A percentile compares a stretch with the other conserved stretches of the same genome.
phyloP scores from a whole-genome alignment of 2,888 invertebrate genomes.

The Gymnoscelis rufifasciata region DNA sequence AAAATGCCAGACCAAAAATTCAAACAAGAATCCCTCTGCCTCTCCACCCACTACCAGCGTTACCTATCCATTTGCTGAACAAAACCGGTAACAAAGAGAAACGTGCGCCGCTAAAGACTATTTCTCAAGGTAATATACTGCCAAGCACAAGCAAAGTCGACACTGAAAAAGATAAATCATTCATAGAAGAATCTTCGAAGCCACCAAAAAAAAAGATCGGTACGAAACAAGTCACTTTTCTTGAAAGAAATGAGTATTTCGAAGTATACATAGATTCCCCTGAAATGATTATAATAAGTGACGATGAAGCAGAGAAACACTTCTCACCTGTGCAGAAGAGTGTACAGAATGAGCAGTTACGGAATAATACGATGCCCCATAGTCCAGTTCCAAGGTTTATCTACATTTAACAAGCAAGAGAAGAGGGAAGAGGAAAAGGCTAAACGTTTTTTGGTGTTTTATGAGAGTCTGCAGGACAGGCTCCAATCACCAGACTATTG shows the following conservation, averaged over 20 bases:
- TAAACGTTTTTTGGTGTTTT: constrained; percentile 43
- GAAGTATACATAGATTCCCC: constrained; percentile 42
- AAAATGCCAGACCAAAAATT: constrained; percentile 39
- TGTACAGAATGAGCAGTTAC: constrained; percentile 44
- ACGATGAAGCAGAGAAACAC: constrained; percentile 34
- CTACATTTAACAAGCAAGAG: constrained; percentile 37
- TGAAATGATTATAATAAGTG: constrained; percentile 36
- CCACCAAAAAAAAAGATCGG: constrained; percentile 31
- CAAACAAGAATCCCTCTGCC: constrained; percentile 57
- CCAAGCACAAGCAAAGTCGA: background rate
- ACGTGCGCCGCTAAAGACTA: constrained; percentile 44
- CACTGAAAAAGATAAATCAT: constrained; percentile 2
- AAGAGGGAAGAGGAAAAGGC: constrained; percentile 39
- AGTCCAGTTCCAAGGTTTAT: constrained; percentile 59
- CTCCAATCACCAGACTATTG: constrained; percentile 44
- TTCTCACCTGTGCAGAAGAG: constrained; percentile 37
- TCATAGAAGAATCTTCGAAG: too few relatives aligned
- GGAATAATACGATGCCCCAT: constrained; percentile 61
- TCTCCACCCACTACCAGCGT: constrained; percentile 45
- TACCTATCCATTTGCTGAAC: constrained; percentile 44
- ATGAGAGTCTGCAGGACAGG: constrained; percentile 36
- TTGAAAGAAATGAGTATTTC: constrained; percentile 38
- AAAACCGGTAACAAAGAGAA: constrained; percentile 22
- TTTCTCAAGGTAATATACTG: constrained; percentile 12
- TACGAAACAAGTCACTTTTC: constrained; percentile 44